A percentile compares a stretch with the other conserved stretches of the same genome.
phyloP scores from a whole-genome alignment of 2,888 invertebrate genomes.

The Chrysolina haemoptera region DNA sequence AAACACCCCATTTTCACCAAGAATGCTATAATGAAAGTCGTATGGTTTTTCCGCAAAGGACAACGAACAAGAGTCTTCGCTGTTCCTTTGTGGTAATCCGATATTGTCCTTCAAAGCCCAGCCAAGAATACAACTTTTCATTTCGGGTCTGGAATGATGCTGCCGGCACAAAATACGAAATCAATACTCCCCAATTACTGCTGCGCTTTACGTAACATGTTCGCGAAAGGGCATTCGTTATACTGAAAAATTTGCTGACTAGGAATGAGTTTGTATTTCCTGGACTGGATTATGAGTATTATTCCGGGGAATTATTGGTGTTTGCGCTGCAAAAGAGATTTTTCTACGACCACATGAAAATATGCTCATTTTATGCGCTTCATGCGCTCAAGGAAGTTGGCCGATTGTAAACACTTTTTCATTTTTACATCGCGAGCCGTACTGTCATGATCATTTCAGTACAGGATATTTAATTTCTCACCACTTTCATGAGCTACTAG shows the following conservation, averaged over 20 bases:
- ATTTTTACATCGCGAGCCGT: too few relatives aligned
- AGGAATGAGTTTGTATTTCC: not conserved
- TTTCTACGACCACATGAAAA: too few relatives aligned
- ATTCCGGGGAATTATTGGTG: not conserved
- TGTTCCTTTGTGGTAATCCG: constrained; percentile 15
- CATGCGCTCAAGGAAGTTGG: too few relatives aligned
- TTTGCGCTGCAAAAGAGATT: too few relatives aligned
- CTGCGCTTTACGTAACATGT: not conserved
- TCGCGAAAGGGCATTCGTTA: not conserved
- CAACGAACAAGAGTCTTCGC: not conserved
- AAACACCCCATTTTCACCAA: not conserved
- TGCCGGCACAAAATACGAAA: constrained; percentile 9
- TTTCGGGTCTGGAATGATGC: not conserved
- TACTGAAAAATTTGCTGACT: not conserved
- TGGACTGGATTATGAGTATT: not conserved
- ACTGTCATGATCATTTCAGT: too few relatives aligned
- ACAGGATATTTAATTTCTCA: too few relatives aligned
- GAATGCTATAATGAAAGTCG: not conserved
- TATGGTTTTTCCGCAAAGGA: not conserved
- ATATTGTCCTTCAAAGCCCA: constrained; percentile 3
- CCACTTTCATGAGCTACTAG: too few relatives aligned
- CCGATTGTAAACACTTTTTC: too few relatives aligned
- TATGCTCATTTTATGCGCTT: too few relatives aligned
- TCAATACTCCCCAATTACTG: constrained; percentile 5
- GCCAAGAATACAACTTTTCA: not conserved